phyloP scores from a whole-genome alignment of 2,888 invertebrate species.

The Blomia tropicalis region DNA sequence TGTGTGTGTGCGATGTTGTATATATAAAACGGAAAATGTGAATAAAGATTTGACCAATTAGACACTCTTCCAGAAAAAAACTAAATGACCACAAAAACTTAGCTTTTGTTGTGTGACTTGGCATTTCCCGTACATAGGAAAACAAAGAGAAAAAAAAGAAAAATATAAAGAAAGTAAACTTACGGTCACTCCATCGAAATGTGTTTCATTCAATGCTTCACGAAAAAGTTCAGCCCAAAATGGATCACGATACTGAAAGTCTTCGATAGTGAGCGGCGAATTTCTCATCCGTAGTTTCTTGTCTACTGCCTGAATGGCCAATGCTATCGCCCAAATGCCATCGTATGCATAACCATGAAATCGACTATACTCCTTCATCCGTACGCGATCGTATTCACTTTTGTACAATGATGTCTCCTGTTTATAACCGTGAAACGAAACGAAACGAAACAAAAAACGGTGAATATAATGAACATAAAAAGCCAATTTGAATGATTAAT shows the following conservation, averaged over 20 bases:
- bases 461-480: background rate
- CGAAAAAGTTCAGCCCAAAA: constrained; percentile 73
- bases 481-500: background rate
- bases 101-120: too few relatives aligned
- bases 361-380: constrained; percentile 68
- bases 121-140: too few relatives aligned
- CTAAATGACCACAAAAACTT: too few relatives aligned
- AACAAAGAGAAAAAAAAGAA: too few relatives aligned
- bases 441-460: background rate
- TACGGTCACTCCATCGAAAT: constrained; percentile 79
- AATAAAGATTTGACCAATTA: too few relatives aligned
- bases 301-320: constrained; percentile 79
- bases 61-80: too few relatives aligned
- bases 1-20: too few relatives aligned
- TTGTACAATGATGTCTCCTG: constrained; percentile 79
- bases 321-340: constrained; percentile 91
- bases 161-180: too few relatives aligned
- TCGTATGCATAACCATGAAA: constrained; percentile 98
- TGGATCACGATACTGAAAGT: constrained; percentile 62
- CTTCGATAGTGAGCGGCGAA: constrained; percentile 33
- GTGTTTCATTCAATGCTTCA: constrained; percentile 72
- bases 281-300: constrained; percentile 44
- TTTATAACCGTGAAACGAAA: constrained; percentile 25
- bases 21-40: too few relatives aligned
- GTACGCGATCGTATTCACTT: constrained; percentile 60